Base-by-base conservation (phyloP, 2,797 vertebrate species). In the Paedocypris micromegethes region DNA sequence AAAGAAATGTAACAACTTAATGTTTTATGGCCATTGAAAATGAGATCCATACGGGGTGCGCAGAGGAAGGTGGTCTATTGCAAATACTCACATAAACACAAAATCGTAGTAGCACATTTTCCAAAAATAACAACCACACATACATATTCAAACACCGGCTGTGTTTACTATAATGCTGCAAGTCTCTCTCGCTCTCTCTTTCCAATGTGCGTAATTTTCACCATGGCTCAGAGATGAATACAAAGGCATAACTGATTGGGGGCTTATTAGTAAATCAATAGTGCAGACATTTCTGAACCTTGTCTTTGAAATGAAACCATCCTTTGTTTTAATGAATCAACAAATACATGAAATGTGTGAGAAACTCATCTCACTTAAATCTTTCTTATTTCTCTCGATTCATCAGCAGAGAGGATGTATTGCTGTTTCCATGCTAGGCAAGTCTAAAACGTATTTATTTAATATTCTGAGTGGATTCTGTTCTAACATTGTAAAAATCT, bases 1-100 rank as follows among this genome's bases (percentile, higher is more conserved):
- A 83, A 86, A 88, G 84, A 86, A 86, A 86, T 85, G 84, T 87
- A 88, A 88, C 86, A 89, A 85, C 85, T 88, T 84, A 81, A 85
- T 85, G 83, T 88, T 89, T 88, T 86, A 88, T 83, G 76, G 85
- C 76, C 73, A 72, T 76, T 65, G 76, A 85, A 88, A 87, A 89
- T 86, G 79, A 87, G 83, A 88, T 87, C 81, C 66, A 62, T 60
- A 68, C n/a, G n/a, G 66, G 57, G 57, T 38, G 50, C n/a, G 4
- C 57, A 38, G 50, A 58, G 43, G 23, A 53, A 50, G 43, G 66
- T 59, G 42, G 57, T 60, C 45, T 47, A 37, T 37, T 9, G 5
- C 50, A 65, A 43, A 59, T 41, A 51, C 42, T 45, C 47, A 23
- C 9, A 64, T 52, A 68, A 57, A 68, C 66, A 54, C 49, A 58